These are phyloP conservation scores for Saturnia pavonia DNA, from an alignment of 2,888 invertebrate species.

Conservation along the genomic window DNA sequence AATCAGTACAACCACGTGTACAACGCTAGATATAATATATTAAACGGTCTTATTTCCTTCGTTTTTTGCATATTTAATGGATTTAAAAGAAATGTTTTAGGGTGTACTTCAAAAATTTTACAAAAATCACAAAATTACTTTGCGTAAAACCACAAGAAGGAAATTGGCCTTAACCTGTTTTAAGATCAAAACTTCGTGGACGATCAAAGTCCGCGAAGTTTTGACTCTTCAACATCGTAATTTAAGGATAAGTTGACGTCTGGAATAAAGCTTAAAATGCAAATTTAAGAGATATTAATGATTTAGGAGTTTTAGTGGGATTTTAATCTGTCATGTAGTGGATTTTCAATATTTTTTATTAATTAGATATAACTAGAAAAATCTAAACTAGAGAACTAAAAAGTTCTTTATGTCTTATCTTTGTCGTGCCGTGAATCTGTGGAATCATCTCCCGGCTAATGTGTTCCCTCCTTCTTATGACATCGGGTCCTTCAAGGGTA, in stretches of 20 bases:
- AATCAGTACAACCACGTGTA: background rate
- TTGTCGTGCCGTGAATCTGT: too few relatives aligned
- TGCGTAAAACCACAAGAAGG: background rate
- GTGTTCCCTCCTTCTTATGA: too few relatives aligned
- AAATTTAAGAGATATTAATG: background rate
- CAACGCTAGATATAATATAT: background rate
- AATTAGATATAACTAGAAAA: too few relatives aligned
- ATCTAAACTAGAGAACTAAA: too few relatives aligned
- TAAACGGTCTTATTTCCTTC: background rate
- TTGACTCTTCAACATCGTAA: background rate
- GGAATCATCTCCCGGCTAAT: too few relatives aligned
- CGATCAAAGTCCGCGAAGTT: background rate
- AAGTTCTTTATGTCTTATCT: too few relatives aligned
- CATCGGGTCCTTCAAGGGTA: too few relatives aligned
- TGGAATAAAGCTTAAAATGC: background rate
- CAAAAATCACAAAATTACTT: background rate
- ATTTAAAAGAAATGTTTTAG: background rate
- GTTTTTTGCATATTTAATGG: background rate
- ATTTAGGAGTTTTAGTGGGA: too few relatives aligned
- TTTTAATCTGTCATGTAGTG: too few relatives aligned
- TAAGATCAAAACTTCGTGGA: constrained; percentile 19
- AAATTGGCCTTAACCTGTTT: background rate
- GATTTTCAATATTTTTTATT: too few relatives aligned
- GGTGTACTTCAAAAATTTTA: background rate
- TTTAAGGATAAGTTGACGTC: background rate